phyloP scores from a whole-genome alignment of 2,113 vertebrate genomes.

The Sander vitreus region DNA sequence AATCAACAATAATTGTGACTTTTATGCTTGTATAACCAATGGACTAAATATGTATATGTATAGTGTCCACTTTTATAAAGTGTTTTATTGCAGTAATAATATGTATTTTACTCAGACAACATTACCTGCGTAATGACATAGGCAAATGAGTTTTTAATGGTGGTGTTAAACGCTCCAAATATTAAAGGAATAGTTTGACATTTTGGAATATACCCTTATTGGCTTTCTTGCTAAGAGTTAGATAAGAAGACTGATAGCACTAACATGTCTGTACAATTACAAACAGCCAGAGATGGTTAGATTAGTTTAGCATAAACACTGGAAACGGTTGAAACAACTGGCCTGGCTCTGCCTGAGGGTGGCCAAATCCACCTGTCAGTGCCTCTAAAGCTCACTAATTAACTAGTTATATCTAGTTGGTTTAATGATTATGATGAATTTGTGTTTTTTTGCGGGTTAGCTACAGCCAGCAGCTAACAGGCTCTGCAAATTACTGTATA shows the following conservation, averaged over 20 bases:
- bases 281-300: not conserved
- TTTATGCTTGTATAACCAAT: slow-evolving; percentile 52
- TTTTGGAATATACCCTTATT: not conserved
- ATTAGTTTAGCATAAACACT: not conserved
- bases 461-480: not conserved
- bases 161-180: not conserved
- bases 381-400: not conserved
- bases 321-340: not conserved
- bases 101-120: slow-evolving; percentile 51
- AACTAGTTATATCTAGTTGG: not conserved
- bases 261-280: not conserved
- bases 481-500: not conserved
- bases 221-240: not conserved
- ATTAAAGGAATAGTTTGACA: not conserved
- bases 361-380: not conserved
- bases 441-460: not conserved
- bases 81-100: slow-evolving; percentile 50
- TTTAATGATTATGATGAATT: not conserved
- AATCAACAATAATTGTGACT: slow-evolving; percentile 31
- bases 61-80: slow-evolving; percentile 74
- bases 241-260: not conserved
- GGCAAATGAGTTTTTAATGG: slow-evolving; percentile 15
- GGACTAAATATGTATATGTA: slow-evolving; percentile 18
- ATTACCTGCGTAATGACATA: slow-evolving; percentile 52
- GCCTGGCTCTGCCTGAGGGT: not conserved